Base-by-base conservation (phyloP, 2,888 invertebrate species). In the Xestia sexstrigata region DNA sequence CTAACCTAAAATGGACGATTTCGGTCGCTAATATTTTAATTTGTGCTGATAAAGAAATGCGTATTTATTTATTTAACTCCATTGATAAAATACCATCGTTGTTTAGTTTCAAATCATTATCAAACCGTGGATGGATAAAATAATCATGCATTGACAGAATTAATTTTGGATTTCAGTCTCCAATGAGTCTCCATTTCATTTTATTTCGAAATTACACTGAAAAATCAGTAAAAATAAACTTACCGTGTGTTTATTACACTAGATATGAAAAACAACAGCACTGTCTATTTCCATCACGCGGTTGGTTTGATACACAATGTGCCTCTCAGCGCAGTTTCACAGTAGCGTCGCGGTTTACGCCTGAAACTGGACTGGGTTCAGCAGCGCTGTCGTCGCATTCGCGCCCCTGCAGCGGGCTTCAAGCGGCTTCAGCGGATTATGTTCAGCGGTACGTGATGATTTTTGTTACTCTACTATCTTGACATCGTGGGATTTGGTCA, bases 281-380 rank as follows among this genome's bases (percentile, higher is more conserved):
- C 91, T 89, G 79, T 84, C 74, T 90, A 75, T 85, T 93, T 89
- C 92, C 93, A 93, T 93, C 87, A 92, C 93, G 91, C 85, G 85
- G 75, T 79, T 82, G 84, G 78, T 82, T 88, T 85, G 80, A 75
- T 85, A 79, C 81, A 82, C 85, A 70, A 76, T 81, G 70, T 75
- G 81, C 82, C 75, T 85, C 78, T 82, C 81, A 86, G 86, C 82
- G 83, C 79, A 83, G 78, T 72, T 65, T 60, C 63, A 86, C 87
- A 85, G 89, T 70, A 84, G 89, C 88, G 89, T 83, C 88, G 84
- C 89, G 89, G 84, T 88, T 91, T 88, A 85, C 90, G 91, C 88
- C 87, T 89, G 89, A 89, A 90, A 89, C 90, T 90, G 84, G 86
- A 91, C 91, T 90, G 87, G 78, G 83, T 87, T 87, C 81, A 82